Percentiles rank a stretch among this genome's conserved stretches.
Conservation (phyloP, 1,140 invertebrate genomes). For the Brachionus manjavacas region DNA sequence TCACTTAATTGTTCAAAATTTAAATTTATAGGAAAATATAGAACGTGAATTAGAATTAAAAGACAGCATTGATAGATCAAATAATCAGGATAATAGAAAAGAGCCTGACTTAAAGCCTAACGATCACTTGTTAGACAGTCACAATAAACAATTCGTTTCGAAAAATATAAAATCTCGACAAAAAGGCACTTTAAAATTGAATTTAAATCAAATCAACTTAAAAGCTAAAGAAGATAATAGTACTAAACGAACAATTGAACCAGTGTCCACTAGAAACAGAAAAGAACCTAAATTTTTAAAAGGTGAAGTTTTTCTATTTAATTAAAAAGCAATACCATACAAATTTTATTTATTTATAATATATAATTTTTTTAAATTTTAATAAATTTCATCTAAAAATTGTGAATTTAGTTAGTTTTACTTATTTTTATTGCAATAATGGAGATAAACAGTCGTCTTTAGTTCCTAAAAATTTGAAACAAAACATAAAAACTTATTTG, state of each 20-base stretch:
- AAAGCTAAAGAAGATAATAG: not conserved
- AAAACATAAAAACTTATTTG: no score
- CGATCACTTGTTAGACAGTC: constrained; percentile 11
- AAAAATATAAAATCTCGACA: not conserved
- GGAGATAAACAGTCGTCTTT: no score
- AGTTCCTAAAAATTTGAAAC: no score
- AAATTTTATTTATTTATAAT: no score
- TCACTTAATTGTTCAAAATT: not conserved
- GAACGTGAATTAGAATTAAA: not conserved
- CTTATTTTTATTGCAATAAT: no score
- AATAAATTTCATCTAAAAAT: no score
- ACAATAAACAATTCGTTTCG: not conserved
- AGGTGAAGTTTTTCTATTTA: not conserved
- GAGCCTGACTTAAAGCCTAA: not conserved
- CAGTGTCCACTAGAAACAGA: not conserved
- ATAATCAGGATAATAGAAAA: not conserved
- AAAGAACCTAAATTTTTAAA: constrained; percentile 18
- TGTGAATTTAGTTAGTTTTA: no score
- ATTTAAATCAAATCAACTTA: not conserved
- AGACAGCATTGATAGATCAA: not conserved
- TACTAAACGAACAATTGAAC: not conserved
- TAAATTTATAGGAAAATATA: not conserved
- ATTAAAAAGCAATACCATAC: not conserved
- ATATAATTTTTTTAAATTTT: no score
- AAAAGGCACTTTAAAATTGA: not conserved